Conservation (phyloP, 1,140 invertebrate species). For the Leptopilina boulardi region DNA sequence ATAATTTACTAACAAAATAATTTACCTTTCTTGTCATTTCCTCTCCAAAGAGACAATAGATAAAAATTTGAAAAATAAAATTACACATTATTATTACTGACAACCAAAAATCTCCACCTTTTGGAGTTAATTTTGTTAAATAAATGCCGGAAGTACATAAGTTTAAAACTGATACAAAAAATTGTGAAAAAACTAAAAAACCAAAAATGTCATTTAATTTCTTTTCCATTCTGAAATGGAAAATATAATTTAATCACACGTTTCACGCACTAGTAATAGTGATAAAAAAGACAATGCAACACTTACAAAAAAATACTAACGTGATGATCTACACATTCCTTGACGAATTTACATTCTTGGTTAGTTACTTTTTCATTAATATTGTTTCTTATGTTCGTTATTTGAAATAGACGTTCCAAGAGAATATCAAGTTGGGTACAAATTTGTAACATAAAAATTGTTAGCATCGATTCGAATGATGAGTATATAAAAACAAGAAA, state of each 20-base stretch:
- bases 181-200: background rate
- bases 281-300: too few species aligned
- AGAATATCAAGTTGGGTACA: background rate
- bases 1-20: too few species aligned
- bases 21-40: background rate
- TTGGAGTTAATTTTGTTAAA: background rate
- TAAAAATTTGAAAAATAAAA: background rate
- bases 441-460: background rate
- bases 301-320: background rate
- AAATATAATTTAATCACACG: too few species aligned
- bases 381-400: background rate
- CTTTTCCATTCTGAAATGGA: background rate
- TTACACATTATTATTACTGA: background rate
- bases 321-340: background rate
- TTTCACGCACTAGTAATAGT: too few species aligned
- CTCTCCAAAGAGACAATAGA: background rate
- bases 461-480: background rate
- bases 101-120: background rate
- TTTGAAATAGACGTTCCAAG: background rate
- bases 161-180: background rate
- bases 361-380: too few species aligned
- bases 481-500: background rate
- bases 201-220: too few species aligned
- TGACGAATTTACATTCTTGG: background rate
- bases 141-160: background rate